A percentile compares a stretch with the other conserved stretches of the same genome.
These are phyloP conservation scores for Lutjanus erythropterus DNA, from an alignment of 2,113 vertebrate genomes.

Conservation along the genomic window DNA sequence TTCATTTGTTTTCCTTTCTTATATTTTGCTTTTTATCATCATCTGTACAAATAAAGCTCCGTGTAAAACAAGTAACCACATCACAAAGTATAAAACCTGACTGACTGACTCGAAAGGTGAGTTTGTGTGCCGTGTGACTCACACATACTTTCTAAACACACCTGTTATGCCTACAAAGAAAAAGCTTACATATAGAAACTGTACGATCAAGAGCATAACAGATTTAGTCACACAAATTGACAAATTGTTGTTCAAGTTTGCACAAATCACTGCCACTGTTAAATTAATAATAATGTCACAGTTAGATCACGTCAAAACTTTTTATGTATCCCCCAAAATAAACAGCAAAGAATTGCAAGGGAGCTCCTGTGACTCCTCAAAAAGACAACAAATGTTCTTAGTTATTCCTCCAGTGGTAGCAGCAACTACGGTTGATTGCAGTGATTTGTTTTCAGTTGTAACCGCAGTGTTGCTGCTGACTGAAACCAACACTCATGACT, in stretches of 20 bases:
- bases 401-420: not conserved
- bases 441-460: not conserved
- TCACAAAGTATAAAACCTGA: constrained; percentile 4
- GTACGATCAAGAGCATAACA: rapidly evolving
- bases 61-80: not conserved
- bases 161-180: constrained; percentile 8
- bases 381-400: not conserved
- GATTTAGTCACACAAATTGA: not conserved
- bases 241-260: not conserved
- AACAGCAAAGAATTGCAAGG: not conserved
- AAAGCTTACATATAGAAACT: not conserved
- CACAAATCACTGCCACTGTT: not conserved
- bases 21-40: not conserved
- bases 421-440: not conserved
- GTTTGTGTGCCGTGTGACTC: constrained; percentile 65
- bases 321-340: not conserved
- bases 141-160: constrained; percentile 16
- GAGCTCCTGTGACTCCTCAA: not conserved
- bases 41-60: not conserved
- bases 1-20: not conserved
- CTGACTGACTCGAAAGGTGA: constrained; percentile 51
- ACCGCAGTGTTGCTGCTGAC: not conserved
- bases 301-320: not conserved
- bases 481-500: not conserved
- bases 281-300: not conserved